Percentiles rank a stretch among this genome's conserved stretches.
phyloP scores from a whole-genome alignment of 1,140 invertebrate species.

The Trichoplusia ni region DNA sequence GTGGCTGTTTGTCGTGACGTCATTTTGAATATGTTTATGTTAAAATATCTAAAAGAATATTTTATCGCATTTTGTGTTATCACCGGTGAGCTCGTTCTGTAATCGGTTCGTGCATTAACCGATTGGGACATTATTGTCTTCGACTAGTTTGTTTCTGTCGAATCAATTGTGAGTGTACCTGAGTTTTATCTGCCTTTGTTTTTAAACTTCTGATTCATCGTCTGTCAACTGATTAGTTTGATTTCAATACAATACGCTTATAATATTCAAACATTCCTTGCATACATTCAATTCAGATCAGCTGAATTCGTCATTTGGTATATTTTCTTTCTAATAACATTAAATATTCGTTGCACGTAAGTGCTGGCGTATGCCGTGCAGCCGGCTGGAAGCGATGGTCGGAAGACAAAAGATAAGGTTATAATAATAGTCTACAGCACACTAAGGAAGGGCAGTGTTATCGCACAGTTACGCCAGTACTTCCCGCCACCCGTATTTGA shows the following conservation, averaged over 20 bases:
- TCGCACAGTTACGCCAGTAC: conserved; percentile 15
- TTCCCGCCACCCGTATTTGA: conserved; percentile 37
- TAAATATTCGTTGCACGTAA: not conserved
- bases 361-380: not conserved
- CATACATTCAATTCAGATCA: too few species aligned
- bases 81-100: conserved; percentile 30
- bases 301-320: too few species aligned
- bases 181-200: too few species aligned
- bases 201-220: too few species aligned
- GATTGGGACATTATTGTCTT: conserved; percentile 17
- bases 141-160: not conserved
- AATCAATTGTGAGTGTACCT: too few species aligned
- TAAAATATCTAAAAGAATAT: not conserved
- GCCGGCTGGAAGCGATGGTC: not conserved
- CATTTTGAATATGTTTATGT: not conserved
- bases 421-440: conserved; percentile 12
- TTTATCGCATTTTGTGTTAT: conserved; percentile 31
- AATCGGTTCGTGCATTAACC: conserved; percentile 31
- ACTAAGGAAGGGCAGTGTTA: conserved; percentile 22
- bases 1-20: not conserved
- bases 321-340: too few species aligned
- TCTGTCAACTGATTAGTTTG: too few species aligned
- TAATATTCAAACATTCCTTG: too few species aligned
- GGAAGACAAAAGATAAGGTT: conserved; percentile 5
- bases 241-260: too few species aligned